Percentiles rank a stretch among this genome's conserved stretches.
phyloP scores from a whole-genome alignment of 2,113 vertebrate species.

The Chauna torquata region DNA sequence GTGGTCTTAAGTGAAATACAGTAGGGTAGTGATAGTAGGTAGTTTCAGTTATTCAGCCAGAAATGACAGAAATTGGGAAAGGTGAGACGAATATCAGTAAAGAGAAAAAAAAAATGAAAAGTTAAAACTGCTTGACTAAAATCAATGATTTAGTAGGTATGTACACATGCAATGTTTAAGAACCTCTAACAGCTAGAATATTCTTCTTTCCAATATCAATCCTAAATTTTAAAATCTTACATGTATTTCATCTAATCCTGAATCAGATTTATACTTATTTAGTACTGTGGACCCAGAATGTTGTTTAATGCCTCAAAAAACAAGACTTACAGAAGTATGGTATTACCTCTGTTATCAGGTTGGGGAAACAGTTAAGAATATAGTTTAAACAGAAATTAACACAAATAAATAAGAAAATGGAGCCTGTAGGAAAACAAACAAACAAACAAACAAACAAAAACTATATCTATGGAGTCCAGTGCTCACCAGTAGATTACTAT shows the following conservation, averaged over 20 bases:
- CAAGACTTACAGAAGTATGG: neutral
- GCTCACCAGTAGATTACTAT: neutral
- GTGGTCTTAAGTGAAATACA: neutral
- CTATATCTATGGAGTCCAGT: fast-evolving
- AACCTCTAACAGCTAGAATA: neutral
- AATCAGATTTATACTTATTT: neutral
- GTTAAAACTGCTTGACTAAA: neutral
- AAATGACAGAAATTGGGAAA: neutral
- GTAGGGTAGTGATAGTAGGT: neutral
- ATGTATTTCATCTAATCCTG: neutral
- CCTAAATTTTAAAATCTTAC: neutral
- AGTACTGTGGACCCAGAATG: neutral
- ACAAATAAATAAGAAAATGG: neutral
- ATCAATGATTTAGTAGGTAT: neutral
- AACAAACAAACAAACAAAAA: neutral
- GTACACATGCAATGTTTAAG: neutral
- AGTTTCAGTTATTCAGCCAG: neutral
- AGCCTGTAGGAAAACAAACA: neutral
- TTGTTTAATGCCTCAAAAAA: neutral
- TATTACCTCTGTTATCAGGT: neutral
- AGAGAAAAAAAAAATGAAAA: neutral
- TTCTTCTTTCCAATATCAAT: neutral
- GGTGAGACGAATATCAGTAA: neutral
- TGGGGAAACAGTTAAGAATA: neutral
- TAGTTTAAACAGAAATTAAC: neutral